A percentile compares a stretch with the other conserved stretches of the same genome.
These are phyloP conservation scores for Telmatherina bonti DNA, from an alignment of 2,797 vertebrate genomes.

Conservation along the genomic window DNA sequence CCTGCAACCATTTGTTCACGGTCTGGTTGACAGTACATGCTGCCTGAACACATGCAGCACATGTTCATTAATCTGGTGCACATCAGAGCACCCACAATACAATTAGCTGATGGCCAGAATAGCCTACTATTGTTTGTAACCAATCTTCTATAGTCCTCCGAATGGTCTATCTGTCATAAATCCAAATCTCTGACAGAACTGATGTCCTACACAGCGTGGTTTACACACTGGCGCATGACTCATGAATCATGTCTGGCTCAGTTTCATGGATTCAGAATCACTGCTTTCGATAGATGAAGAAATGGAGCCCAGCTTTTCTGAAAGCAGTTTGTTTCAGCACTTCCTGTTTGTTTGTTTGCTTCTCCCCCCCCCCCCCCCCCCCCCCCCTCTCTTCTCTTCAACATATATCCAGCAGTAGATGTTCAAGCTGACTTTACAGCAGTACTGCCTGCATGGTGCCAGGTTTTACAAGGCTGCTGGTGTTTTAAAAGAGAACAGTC, in stretches of 20 bases:
- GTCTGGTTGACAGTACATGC: constrained; percentile 62
- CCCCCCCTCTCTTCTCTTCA: not conserved
- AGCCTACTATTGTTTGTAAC: constrained; percentile 49
- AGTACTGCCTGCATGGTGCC: constrained; percentile 53
- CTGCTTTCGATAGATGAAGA: constrained; percentile 39
- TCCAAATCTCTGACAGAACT: constrained; percentile 38
- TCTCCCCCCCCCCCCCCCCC: no score
- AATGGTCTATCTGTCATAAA: constrained; percentile 59
- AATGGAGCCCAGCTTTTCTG: constrained; percentile 45
- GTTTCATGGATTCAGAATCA: constrained; percentile 49
- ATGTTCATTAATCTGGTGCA: constrained; percentile 76
- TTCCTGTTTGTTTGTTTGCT: constrained; percentile 37
- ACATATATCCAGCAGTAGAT: constrained; percentile 55
- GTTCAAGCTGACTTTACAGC: constrained; percentile 57
- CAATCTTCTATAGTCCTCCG: constrained; percentile 34
- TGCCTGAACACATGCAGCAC: constrained; percentile 66
- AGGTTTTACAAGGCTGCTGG: constrained; percentile 49
- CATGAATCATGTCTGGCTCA: constrained; percentile 54
- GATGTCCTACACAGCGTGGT: constrained; percentile 45
- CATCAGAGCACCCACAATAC: constrained; percentile 62
- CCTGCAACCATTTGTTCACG: constrained; percentile 62
- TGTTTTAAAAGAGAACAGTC: constrained; percentile 55
- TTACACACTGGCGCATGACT: constrained; percentile 45
- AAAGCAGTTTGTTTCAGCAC: constrained; percentile 48
- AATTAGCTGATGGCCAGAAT: constrained; percentile 68